A percentile compares a stretch with the other conserved stretches of the same genome.
phyloP scores from a whole-genome alignment of 2,797 vertebrate species.

The Ficedula albicollis region DNA sequence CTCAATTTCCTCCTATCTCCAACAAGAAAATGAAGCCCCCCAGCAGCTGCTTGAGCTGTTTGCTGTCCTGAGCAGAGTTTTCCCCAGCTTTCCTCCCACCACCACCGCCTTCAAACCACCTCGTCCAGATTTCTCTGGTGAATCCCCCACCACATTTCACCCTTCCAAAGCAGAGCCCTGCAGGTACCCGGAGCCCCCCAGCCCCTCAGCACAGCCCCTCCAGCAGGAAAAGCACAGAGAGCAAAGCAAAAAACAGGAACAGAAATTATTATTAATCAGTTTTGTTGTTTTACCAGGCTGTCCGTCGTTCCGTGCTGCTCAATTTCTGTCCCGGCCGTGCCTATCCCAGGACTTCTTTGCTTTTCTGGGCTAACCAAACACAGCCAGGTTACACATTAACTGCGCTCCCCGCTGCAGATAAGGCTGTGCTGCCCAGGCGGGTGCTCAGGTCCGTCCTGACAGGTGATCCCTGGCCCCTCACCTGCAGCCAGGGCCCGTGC shows the following conservation, averaged over 20 bases:
- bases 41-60: neutral
- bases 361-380: constrained; percentile 56
- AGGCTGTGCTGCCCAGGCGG: neutral
- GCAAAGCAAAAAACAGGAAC: neutral
- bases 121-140: accelerated
- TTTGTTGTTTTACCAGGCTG: neutral
- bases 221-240: neutral
- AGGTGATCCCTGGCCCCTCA: neutral
- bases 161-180: neutral
- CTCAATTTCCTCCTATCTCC: neutral
- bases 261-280: accelerated
- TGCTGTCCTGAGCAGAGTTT: neutral
- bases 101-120: neutral
- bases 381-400: constrained; percentile 62
- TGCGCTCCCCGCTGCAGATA: neutral
- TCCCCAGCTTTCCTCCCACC: neutral
- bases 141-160: neutral
- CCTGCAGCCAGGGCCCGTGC: neutral
- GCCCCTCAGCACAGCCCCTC: neutral
- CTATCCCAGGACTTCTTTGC: neutral
- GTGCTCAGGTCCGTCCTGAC: neutral
- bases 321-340: neutral
- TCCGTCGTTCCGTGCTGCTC: neutral
- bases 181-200: neutral
- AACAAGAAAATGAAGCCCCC: accelerated